Evolutionary conservation across 92 coral and sea anemone genomes (phyloP).

Genomic region (Actinernus sp.): DNA sequence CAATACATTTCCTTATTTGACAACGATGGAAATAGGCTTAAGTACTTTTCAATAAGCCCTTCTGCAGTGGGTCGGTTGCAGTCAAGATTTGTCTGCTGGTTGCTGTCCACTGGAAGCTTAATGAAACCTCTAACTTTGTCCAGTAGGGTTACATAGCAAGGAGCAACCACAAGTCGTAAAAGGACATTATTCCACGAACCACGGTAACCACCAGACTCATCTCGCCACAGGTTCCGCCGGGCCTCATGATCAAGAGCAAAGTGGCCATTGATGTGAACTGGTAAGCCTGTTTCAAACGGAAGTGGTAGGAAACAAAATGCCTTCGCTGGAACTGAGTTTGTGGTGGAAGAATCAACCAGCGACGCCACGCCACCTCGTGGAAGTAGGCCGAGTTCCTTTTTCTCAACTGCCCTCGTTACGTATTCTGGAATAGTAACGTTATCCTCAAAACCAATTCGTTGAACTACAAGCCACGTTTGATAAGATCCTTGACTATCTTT

Average conservation of each 20-base stretch:
- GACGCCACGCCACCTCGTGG: constrained; percentile 92
- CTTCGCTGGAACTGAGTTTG: background rate
- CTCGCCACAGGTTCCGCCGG: constrained; percentile 64
- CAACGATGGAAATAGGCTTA: constrained; percentile 40
- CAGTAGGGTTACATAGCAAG: constrained; percentile 60
- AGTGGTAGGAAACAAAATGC: constrained; percentile 61
- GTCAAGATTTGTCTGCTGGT: background rate
- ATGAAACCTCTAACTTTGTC: constrained; percentile 28
- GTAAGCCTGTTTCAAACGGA: constrained; percentile 68
- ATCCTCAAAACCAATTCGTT: constrained; percentile 64
- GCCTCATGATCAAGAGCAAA: constrained; percentile 73
- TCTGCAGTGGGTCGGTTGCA: background rate
- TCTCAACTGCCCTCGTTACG: constrained; percentile 28
- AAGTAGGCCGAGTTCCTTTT: constrained; percentile 56
- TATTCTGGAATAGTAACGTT: background rate
- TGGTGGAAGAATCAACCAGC: constrained; percentile 14
- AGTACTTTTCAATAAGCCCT: constrained; percentile 20
- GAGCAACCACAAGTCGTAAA: constrained; percentile 45
- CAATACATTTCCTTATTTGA: constrained; percentile 23
- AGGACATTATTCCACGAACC: constrained; percentile 62
- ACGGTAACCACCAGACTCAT: constrained; percentile 40
- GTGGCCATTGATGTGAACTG: constrained; percentile 86
- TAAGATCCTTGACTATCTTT: constrained; percentile 34
- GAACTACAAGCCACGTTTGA: constrained; percentile 66
- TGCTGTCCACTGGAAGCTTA: background rate